Evolutionary conservation across 2,888 invertebrate species (phyloP).

Genomic region (Caenorhabditis sp.): DNA sequence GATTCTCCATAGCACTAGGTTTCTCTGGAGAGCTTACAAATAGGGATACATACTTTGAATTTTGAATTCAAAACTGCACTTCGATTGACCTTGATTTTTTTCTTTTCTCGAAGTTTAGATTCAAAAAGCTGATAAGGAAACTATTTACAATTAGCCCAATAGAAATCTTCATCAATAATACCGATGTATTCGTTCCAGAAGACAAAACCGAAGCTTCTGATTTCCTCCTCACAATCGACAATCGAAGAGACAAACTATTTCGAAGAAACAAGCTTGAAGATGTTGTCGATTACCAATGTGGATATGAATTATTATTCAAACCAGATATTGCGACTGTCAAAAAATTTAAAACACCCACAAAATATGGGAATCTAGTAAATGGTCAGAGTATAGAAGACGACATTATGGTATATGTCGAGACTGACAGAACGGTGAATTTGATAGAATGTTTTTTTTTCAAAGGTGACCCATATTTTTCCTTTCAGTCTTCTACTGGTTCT

Average conservation of each 20-base stretch:
- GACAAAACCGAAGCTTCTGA: constrained; percentile 43
- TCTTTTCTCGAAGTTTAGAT: too few relatives aligned
- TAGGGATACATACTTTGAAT: too few relatives aligned
- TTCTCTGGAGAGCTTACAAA: too few relatives aligned
- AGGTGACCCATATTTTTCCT: neutral
- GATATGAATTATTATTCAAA: constrained; percentile 56
- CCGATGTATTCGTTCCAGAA: constrained; percentile 16
- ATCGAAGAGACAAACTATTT: constrained; percentile 50
- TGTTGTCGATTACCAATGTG: constrained; percentile 47
- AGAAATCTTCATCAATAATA: too few relatives aligned
- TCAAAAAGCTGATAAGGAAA: too few relatives aligned
- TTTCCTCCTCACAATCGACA: constrained; percentile 49
- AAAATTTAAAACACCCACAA: constrained; percentile 20
- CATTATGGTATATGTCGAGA: constrained; percentile 50
- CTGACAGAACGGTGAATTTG: constrained; percentile 42
- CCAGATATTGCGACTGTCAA: constrained; percentile 26
- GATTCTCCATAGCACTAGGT: too few relatives aligned
- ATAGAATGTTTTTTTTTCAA: neutral
- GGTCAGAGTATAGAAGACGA: constrained; percentile 51
- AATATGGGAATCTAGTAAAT: constrained; percentile 43
- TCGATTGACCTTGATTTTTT: too few relatives aligned
- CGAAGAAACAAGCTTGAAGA: constrained; percentile 36
- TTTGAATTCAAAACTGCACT: too few relatives aligned
- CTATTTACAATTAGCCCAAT: too few relatives aligned
- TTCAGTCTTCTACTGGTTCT: constrained; percentile 5